Conservation (phyloP, 1,140 invertebrate genomes). For the Papilio helenus region DNA sequence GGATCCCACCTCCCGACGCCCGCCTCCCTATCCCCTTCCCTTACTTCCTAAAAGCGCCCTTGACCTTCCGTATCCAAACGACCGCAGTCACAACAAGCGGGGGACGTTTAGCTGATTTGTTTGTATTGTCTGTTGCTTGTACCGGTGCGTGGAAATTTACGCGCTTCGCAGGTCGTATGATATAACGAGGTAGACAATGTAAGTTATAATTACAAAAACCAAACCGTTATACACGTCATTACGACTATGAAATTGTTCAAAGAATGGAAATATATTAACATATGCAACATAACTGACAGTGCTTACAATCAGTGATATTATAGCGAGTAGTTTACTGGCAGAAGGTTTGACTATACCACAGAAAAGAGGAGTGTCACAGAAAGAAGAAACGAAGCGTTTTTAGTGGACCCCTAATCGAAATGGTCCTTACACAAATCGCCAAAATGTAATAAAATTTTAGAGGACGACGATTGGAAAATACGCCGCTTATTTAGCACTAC, state of each 20-base stretch:
- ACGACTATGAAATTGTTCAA: too few species aligned
- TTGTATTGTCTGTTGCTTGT: constrained; percentile 45
- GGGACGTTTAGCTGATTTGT: constrained; percentile 58
- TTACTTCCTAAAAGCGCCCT: constrained; percentile 61
- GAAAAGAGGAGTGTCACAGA: too few species aligned
- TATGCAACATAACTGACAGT: too few species aligned
- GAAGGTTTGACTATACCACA: too few species aligned
- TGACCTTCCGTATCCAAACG: constrained; percentile 79
- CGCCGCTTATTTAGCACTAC: background rate
- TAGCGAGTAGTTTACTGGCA: too few species aligned
- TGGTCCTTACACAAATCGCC: too few species aligned
- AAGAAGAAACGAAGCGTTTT: too few species aligned
- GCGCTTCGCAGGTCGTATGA: background rate
- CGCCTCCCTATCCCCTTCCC: constrained; percentile 43
- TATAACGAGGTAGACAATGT: background rate
- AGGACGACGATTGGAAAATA: background rate
- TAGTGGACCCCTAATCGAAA: too few species aligned
- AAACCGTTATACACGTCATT: too few species aligned
- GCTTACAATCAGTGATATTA: too few species aligned
- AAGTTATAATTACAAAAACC: too few species aligned
- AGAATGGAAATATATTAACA: too few species aligned
- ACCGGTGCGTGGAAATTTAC: constrained; percentile 8
- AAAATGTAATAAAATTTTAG: background rate
- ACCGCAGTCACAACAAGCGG: constrained; percentile 76
- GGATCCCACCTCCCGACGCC: constrained; percentile 46